A percentile compares a stretch with the other conserved stretches of the same genome.
These are phyloP conservation scores for Sialis fuliginosa DNA, from an alignment of 2,888 invertebrate genomes.

Conservation along the genomic window DNA sequence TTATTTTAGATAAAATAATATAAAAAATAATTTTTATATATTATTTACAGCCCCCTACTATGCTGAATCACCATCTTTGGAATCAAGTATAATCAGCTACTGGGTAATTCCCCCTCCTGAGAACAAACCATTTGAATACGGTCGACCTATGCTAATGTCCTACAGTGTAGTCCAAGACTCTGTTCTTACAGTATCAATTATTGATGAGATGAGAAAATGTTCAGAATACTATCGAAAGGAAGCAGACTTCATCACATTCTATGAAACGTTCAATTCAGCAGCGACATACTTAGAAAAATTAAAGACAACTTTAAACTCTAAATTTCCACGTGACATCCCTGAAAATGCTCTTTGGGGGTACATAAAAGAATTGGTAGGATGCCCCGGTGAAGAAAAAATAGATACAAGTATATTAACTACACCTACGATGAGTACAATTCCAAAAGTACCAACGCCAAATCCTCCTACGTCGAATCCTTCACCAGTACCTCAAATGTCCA, in stretches of 20 bases:
- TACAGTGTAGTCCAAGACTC: conserved; percentile 71
- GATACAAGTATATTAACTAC: conserved; percentile 38
- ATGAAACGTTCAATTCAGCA: conserved; percentile 45
- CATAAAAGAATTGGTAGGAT: conserved; percentile 56
- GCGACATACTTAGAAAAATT: conserved; percentile 71
- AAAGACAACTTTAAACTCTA: conserved; percentile 61
- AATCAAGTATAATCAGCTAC: conserved; percentile 71
- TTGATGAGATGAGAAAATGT: conserved; percentile 71
- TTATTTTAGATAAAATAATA: no score
- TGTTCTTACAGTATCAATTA: conserved; percentile 60
- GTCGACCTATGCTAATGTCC: conserved; percentile 78
- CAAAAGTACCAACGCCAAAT: conserved; percentile 6
- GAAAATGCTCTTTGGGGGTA: conserved; percentile 65
- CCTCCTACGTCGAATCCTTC: conserved; percentile 12
- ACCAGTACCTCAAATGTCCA: conserved; percentile 11
- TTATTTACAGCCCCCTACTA: background rate
- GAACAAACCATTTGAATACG: conserved; percentile 79
- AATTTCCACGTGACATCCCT: conserved; percentile 65
- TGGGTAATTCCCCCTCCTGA: conserved; percentile 96
- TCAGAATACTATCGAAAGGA: conserved; percentile 67
- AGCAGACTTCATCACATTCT: conserved; percentile 46
- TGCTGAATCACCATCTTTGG: conserved; percentile 37
- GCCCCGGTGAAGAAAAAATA: conserved; percentile 52
- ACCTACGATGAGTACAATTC: conserved; percentile 23
- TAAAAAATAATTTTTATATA: no score